Conservation (phyloP, 2,113 vertebrate species). For the Neomonachus schauinslandi region DNA sequence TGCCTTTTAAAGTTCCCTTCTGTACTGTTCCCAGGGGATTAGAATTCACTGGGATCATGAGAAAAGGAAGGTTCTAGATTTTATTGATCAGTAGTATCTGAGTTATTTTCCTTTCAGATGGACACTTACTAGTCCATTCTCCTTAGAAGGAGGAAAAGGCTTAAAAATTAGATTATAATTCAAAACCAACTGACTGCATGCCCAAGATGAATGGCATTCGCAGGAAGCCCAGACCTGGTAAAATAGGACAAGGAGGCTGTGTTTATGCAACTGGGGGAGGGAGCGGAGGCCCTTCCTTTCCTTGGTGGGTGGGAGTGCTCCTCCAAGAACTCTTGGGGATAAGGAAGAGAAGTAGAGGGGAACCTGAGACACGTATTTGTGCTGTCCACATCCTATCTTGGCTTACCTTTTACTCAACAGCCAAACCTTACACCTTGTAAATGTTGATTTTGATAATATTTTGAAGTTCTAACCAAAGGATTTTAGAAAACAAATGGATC, state of each 20-base stretch:
- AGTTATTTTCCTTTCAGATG: constrained; percentile 22
- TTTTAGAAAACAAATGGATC: constrained; percentile 60
- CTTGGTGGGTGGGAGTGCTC: neutral
- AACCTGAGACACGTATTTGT: neutral
- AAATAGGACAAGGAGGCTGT: neutral
- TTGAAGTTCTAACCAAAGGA: constrained; percentile 51
- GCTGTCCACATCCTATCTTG: neutral
- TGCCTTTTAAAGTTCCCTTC: neutral
- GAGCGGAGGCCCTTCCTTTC: neutral
- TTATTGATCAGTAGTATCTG: neutral
- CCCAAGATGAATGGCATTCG: neutral
- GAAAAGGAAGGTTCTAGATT: constrained; percentile 8
- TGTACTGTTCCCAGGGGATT: neutral
- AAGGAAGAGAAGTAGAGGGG: neutral
- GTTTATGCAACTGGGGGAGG: neutral
- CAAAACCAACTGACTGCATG: neutral
- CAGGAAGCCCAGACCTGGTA: neutral
- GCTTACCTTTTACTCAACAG: neutral
- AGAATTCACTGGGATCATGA: neutral
- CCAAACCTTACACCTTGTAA: neutral
- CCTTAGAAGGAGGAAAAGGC: neutral
- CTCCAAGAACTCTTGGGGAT: neutral
- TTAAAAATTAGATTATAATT: constrained; percentile 3
- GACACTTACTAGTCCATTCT: neutral
- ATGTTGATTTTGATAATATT: constrained; percentile 69